Evolutionary conservation across 1,140 invertebrate genomes (phyloP).

Genomic region (Diuraphis noxia): DNA sequence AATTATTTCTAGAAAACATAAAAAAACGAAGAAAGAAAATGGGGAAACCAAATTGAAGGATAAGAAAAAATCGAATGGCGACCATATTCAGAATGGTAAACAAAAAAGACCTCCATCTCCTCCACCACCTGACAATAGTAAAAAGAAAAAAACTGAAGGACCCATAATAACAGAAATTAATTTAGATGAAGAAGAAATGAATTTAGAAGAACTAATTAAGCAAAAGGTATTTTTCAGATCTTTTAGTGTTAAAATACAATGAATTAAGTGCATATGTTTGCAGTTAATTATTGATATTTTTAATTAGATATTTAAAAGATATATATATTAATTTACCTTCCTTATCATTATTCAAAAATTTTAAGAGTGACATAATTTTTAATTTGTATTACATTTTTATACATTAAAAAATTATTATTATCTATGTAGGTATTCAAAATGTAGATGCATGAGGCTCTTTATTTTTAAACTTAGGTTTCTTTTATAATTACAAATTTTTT

Average conservation of each 20-base stretch:
- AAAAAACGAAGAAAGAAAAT: slow-evolving; percentile 45
- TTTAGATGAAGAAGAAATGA: slow-evolving; percentile 74
- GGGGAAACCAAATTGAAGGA: slow-evolving; percentile 26
- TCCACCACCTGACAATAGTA: neutral
- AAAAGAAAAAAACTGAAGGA: slow-evolving; percentile 42
- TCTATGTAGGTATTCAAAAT: neutral
- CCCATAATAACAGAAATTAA: slow-evolving; percentile 28
- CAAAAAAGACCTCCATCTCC: slow-evolving; percentile 45
- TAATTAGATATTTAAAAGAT: no score
- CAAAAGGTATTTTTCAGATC: slow-evolving; percentile 70
- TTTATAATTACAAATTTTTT: neutral
- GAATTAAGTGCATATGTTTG: no score
- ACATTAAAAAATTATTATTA: neutral
- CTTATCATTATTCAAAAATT: no score
- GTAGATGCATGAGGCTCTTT: neutral
- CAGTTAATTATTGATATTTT: neutral
- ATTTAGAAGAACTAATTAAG: slow-evolving; percentile 84
- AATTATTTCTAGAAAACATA: slow-evolving; percentile 39
- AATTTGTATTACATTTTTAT: neutral
- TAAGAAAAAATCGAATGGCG: slow-evolving; percentile 48
- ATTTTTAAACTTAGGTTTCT: neutral
- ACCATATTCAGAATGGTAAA: slow-evolving; percentile 34
- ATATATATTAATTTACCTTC: no score
- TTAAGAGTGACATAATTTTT: neutral
- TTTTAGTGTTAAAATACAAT: no score